phyloP scores from a whole-genome alignment of 2,797 vertebrate genomes.

The Gallinago nigripennis region DNA sequence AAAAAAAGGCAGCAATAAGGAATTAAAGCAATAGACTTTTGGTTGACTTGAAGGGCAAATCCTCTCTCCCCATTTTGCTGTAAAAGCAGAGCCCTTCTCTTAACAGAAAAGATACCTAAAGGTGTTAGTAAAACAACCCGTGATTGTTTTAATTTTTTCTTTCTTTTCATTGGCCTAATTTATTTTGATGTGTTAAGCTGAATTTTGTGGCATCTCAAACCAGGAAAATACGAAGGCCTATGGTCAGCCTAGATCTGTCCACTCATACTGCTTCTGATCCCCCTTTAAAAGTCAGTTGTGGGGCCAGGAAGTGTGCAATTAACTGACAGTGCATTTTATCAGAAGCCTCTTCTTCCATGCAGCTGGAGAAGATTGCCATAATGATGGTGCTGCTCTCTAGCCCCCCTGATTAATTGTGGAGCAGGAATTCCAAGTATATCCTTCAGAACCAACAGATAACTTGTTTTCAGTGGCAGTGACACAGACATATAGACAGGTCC shows the following conservation, averaged over 20 bases:
- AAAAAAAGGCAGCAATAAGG: constrained; percentile 54
- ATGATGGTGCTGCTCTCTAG: neutral
- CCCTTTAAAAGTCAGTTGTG: neutral
- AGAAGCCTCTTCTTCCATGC: neutral
- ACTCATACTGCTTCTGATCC: neutral
- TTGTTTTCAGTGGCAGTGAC: neutral
- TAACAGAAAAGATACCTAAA: constrained; percentile 6
- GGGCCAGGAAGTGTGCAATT: neutral
- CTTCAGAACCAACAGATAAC: neutral
- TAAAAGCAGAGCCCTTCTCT: neutral
- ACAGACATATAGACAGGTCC: neutral
- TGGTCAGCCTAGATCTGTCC: neutral
- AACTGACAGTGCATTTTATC: neutral
- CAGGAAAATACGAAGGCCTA: neutral
- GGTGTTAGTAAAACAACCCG: neutral
- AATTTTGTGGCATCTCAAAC: neutral
- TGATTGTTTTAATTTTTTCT: neutral
- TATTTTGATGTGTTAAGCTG: neutral
- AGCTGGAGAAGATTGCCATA: neutral
- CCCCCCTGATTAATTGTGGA: neutral
- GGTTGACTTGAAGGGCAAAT: constrained; percentile 54
- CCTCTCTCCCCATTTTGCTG: neutral
- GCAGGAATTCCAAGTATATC: neutral
- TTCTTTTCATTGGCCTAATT: constrained; percentile 3
- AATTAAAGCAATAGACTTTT: constrained; percentile 62